phyloP scores from a whole-genome alignment of 2,888 invertebrate genomes.

The Noctua pronuba region DNA sequence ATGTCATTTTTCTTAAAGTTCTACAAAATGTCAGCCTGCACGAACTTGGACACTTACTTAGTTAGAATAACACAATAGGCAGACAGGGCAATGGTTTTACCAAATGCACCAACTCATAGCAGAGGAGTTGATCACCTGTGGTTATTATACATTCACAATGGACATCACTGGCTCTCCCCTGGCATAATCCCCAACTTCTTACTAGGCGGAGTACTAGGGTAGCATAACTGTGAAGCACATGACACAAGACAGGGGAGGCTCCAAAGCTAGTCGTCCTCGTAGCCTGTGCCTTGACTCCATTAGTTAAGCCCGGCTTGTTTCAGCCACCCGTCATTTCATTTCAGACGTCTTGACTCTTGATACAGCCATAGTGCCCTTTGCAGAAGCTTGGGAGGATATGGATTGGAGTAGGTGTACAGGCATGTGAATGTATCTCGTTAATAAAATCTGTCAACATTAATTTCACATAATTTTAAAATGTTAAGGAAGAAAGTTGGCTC shows the following conservation, averaged over 20 bases:
- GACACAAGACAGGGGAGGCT: conserved; percentile 18
- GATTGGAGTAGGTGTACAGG: neutral
- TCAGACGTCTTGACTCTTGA: conserved; percentile 25
- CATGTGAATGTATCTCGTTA: neutral
- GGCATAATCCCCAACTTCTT: conserved; percentile 19
- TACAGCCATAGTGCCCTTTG: conserved; percentile 9
- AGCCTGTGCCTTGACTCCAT: conserved; percentile 18
- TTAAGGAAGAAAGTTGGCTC: neutral
- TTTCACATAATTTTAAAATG: too few relatives aligned
- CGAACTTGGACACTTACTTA: neutral
- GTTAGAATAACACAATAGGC: neutral
- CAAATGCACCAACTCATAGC: neutral
- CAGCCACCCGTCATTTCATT: conserved; percentile 48
- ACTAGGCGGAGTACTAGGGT: conserved; percentile 21
- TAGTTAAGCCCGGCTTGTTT: conserved; percentile 42
- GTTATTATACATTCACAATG: conserved; percentile 41
- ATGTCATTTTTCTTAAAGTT: neutral
- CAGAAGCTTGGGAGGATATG: neutral
- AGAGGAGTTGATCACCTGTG: neutral
- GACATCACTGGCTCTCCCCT: neutral
- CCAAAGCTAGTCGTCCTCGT: conserved; percentile 40
- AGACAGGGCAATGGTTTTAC: neutral
- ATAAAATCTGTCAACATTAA: too few relatives aligned
- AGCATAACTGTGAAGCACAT: conserved; percentile 24
- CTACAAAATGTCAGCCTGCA: neutral